Base-by-base conservation (phyloP, 1,140 invertebrate species). In the Ericerus pela region DNA sequence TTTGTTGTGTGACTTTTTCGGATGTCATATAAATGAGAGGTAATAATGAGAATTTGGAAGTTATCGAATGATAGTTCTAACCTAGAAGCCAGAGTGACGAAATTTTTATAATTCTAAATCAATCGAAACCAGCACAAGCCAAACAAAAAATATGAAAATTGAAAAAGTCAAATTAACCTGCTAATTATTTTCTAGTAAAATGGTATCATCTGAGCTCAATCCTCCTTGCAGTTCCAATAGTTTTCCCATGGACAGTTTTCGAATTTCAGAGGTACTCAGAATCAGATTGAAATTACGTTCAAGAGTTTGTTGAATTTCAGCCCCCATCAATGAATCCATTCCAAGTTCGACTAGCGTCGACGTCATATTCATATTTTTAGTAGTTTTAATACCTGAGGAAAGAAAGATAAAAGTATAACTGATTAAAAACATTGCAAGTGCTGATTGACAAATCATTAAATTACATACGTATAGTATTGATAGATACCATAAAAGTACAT, bases 281-380 rank as follows among this genome's bases (percentile, higher is more conserved):
- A 87, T 78, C 22, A 96, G 66, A 68, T 96, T 89, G 69, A 85
- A 94, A 61, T 88, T 88, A 53, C 90, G 77, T 68, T 97, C 92
- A 10, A 98, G 69, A 0, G 85, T 90, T 68, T 97, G 93, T 70
- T 96, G 96, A 55, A 98, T 91, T 73, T 98, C 94, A 0, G 94
- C 89, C 55, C 89, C 91, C 93, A 97, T 96, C 29, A 98, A 72
- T 0, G 92, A 96, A 66, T 98, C 95, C 79, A 98, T 88, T n/a
- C 95, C 94, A 6, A 98, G 75, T 68, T 97, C 94, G 11, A 85
- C 85, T 5, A 98, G 70, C 18, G 79, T 85, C 0, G 81, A 77
- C 5, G 78, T 76, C 26, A 78, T 71, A 52, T 84, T 82, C 4
- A 95, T 73, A 51, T 79, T 81, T 53, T 77, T 81, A 0, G 79